A percentile compares a stretch with the other conserved stretches of the same genome.
These are phyloP conservation scores for Castor canadensis DNA, from an alignment of 2,113 vertebrate genomes.

Conservation along the genomic window DNA sequence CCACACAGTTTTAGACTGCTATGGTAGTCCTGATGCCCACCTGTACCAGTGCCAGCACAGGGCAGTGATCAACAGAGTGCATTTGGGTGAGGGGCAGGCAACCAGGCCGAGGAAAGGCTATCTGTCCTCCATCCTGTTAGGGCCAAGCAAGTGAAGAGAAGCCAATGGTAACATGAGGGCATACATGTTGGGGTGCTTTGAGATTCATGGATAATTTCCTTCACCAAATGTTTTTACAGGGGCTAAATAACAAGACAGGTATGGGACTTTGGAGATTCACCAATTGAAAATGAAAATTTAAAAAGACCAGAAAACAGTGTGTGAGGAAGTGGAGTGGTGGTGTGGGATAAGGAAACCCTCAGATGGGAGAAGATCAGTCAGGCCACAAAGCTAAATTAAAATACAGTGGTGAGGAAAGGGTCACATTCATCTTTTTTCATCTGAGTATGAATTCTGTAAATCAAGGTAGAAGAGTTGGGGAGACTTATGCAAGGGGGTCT, in stretches of 20 bases:
- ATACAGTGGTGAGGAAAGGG: neutral
- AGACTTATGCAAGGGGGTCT: neutral
- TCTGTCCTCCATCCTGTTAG: neutral
- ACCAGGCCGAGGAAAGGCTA: neutral
- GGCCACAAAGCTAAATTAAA: neutral
- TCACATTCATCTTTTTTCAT: neutral
- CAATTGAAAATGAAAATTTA: neutral
- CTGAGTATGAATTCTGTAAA: neutral
- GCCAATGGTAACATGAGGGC: accelerated
- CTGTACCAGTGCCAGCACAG: neutral
- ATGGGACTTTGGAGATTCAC: neutral
- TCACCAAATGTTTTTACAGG: neutral
- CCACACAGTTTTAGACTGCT: accelerated
- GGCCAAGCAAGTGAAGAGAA: neutral
- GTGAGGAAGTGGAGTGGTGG: neutral
- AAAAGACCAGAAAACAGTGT: neutral
- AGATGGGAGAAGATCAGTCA: neutral
- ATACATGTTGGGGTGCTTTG: neutral
- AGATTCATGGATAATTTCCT: neutral
- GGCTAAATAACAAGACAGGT: neutral
- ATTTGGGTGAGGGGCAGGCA: neutral
- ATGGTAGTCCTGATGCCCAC: accelerated
- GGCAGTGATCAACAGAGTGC: neutral
- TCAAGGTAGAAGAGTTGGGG: neutral
- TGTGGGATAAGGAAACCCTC: too few relatives aligned